Base-by-base conservation (phyloP, 2,113 vertebrate species). In the Callochromis pleurospilus region DNA sequence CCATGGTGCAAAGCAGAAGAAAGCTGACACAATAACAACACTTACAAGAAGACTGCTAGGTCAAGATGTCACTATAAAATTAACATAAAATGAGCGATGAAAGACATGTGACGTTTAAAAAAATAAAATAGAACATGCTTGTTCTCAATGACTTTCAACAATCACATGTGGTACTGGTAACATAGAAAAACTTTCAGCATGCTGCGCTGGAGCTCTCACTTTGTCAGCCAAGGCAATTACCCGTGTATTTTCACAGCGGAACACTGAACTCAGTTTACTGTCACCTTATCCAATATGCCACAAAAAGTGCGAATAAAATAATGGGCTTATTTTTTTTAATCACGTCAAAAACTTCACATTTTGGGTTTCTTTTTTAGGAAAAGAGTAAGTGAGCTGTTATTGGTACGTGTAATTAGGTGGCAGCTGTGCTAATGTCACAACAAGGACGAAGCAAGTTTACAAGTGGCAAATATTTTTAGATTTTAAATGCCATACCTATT, bases 81-180 rank as follows among this genome's bases (percentile, higher is more conserved):
- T 21, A 38, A 8, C 19, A 65, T 65, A 65, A 38, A n/a, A 21
- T 13, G 60, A 65, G 10, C 33, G 38, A 65, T 65, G 33, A 38
- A 65, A 65, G 38, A 21, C 33, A 65, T 15, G 9, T 70, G 5
- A 14, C 21, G 36, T 40, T 73, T 6, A 73, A 73, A 42, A 26
- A 45, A 17, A 6, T 17, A 73, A 45, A 45, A 45, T 5, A 45
- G 40, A 73, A 0, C 40, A 73, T 15, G 12, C 5, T 45, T 26
- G 40, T 42, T 45, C 68, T 2, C 40, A 45, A 3, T 70, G n/a
- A 42, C n/a, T 70, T 4, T 70, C 11, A 65, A 38, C 3, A 42
- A 6, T 45, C 68, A 73, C 21, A 73, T 24, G 21, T 45, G 65
- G 0, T 15, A 73, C 9, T 45, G 65, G 0, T 15, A 73, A 15